phyloP scores from a whole-genome alignment of 2,113 vertebrate species.

The Sebastes fasciatus region DNA sequence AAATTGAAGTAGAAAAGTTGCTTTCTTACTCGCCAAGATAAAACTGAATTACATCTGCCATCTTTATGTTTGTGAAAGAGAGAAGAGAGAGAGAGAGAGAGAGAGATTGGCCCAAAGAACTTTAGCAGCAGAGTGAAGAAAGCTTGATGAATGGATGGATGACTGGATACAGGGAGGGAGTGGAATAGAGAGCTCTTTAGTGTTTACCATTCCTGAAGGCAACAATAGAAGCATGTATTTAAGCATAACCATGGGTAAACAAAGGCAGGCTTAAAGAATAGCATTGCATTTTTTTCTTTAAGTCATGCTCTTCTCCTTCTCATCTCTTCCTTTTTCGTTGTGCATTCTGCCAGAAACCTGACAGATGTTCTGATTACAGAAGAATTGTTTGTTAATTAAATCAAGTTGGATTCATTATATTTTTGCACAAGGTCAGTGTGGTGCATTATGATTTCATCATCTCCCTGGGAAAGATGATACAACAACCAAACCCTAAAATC shows the following conservation, averaged over 20 bases:
- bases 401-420: slow-evolving; percentile 36
- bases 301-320: background rate
- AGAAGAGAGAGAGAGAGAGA: background rate
- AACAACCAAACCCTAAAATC: slow-evolving; percentile 33
- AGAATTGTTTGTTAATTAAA: slow-evolving; percentile 29
- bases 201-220: slow-evolving; percentile 34
- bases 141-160: slow-evolving; percentile 51
- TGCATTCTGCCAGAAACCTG: background rate
- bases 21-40: background rate
- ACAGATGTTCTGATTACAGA: slow-evolving; percentile 21
- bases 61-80: background rate
- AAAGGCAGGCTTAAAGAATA: slow-evolving; percentile 37
- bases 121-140: slow-evolving; percentile 31
- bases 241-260: slow-evolving; percentile 42
- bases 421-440: slow-evolving; percentile 42
- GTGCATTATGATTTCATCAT: slow-evolving; percentile 43
- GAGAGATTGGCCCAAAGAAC: background rate
- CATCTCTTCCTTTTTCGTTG: slow-evolving; percentile 2
- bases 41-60: background rate
- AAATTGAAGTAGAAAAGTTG: background rate
- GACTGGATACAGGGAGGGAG: slow-evolving; percentile 12
- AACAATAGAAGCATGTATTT: slow-evolving; percentile 56
- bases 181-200: slow-evolving; percentile 20
- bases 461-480: slow-evolving; percentile 41
- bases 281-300: background rate